Evolutionary conservation across 2,888 invertebrate species (phyloP).

Genomic region (Psylliodes chrysocephalus): DNA sequence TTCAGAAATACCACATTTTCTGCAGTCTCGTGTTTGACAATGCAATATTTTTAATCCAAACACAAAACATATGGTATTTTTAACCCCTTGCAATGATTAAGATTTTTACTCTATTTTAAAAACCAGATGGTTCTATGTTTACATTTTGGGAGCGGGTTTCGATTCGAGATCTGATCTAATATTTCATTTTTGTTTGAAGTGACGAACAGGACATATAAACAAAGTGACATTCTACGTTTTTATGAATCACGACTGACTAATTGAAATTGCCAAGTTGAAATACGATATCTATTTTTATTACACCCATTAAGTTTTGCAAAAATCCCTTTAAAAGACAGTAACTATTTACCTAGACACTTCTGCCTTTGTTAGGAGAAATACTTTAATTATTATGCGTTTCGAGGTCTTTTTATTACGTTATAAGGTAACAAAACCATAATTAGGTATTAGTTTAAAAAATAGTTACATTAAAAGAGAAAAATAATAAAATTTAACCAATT

Average conservation of each 20-base stretch:
- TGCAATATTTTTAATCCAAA: constrained; percentile 26
- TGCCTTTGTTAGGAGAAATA: too few species aligned
- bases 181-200: constrained; percentile 15
- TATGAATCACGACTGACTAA: constrained; percentile 19
- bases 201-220: constrained; percentile 6
- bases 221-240: constrained; percentile 2
- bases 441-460: too few species aligned
- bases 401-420: too few species aligned
- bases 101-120: constrained; percentile 30
- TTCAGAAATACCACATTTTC: constrained; percentile 38
- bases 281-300: not conserved
- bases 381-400: too few species aligned
- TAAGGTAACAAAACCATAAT: too few species aligned
- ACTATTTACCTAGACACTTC: too few species aligned
- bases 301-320: too few species aligned
- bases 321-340: too few species aligned
- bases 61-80: constrained; percentile 37
- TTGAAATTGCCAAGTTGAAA: not conserved
- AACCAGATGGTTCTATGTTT: constrained; percentile 34
- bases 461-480: too few species aligned
- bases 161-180: constrained; percentile 1
- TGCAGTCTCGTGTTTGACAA: constrained; percentile 36
- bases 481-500: too few species aligned
- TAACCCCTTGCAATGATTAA: constrained; percentile 15
- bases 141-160: constrained; percentile 15